Base-by-base conservation (phyloP, 2,888 invertebrate genomes). In the Ophion obscuratus region DNA sequence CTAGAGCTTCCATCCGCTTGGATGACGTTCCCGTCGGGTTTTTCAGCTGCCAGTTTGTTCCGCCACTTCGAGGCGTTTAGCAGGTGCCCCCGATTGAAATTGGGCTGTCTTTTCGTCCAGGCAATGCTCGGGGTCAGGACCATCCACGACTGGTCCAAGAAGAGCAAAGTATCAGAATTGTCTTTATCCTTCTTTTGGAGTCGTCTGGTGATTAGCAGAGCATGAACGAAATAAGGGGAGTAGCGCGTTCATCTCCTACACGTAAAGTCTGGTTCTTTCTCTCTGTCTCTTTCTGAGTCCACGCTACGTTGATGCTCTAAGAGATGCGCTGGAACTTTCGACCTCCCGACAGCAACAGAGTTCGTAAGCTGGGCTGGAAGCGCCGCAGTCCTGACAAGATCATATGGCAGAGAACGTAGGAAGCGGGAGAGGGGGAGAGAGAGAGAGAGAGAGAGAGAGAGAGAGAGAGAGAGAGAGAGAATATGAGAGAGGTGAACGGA, bases 1-100 rank as follows among this genome's bases (percentile, higher is more conserved):
- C 91, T 9, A 92, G 93, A 92, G 92, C 92, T 93, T 92, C 92
- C 90, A 92, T 80, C 73, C 76, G 71, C 70, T 62, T 62, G 68
- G 61, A 74, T 57, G 66, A 84, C 17, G 64, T 53, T 31, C 62
- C 64, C 36, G 64, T 11, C 73, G 20, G 44, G 11, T 31, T 31
- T 31, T 31, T 31, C 2, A 31, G 2, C 31, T 31, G 31, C 31
- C 31, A 31, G 31, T 31, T 31, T 31, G 31, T 31, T 31, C 31
- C 2, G 31, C n/a, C 5, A 31, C 40, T 7, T 40, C 40, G 6
- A 40, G 40, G 40, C 4, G 40, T 40, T 1, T 40, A 40, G 40
- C 40, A 53, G 53, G 53, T 53, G 53, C 14, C 53, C 53, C 53
- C 53, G 17, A 53, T 53, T 53, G 53, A 17, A 17, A 17, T 5